These are phyloP conservation scores for Dicyrtomina minuta DNA, from an alignment of 2,888 invertebrate genomes.

Conservation along the genomic window DNA sequence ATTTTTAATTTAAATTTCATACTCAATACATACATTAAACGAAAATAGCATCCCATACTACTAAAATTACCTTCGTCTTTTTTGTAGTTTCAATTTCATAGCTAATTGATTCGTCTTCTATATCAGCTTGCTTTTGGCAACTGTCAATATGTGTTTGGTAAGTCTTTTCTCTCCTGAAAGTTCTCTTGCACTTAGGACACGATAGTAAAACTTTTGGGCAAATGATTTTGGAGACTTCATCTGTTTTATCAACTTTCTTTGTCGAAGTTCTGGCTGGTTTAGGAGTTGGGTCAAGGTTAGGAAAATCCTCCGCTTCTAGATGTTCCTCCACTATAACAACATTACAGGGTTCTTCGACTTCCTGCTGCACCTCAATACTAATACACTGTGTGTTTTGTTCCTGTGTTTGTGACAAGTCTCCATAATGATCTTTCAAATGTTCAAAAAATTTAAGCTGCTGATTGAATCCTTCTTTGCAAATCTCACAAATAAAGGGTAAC, in stretches of 20 bases:
- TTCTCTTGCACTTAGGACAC: constrained; percentile 61
- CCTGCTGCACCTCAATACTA: background rate
- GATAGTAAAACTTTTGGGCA: constrained; percentile 48
- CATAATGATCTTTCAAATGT: constrained; percentile 80
- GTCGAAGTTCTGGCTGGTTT: background rate
- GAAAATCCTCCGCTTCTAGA: background rate
- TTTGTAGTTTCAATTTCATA: constrained; percentile 8
- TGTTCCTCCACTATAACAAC: background rate
- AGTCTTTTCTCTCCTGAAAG: constrained; percentile 66
- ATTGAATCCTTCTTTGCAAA: constrained; percentile 73
- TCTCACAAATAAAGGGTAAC: constrained; percentile 68
- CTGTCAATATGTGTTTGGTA: constrained; percentile 66
- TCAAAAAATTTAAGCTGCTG: constrained; percentile 82
- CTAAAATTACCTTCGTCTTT: background rate
- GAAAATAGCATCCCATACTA: background rate
- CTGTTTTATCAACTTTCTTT: background rate
- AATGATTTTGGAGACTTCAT: background rate
- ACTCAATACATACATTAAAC: too few relatives aligned
- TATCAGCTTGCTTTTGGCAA: constrained; percentile 55
- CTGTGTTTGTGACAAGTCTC: constrained; percentile 54
- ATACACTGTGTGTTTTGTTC: too few relatives aligned
- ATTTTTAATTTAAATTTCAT: background rate
- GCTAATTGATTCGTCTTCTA: background rate
- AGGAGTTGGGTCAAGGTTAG: background rate
- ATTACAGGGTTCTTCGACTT: background rate